Evolutionary conservation across 2,888 invertebrate species (phyloP), one percentile per base, ranked within the genome.

Genomic region (Sinelater perroti): DNA sequence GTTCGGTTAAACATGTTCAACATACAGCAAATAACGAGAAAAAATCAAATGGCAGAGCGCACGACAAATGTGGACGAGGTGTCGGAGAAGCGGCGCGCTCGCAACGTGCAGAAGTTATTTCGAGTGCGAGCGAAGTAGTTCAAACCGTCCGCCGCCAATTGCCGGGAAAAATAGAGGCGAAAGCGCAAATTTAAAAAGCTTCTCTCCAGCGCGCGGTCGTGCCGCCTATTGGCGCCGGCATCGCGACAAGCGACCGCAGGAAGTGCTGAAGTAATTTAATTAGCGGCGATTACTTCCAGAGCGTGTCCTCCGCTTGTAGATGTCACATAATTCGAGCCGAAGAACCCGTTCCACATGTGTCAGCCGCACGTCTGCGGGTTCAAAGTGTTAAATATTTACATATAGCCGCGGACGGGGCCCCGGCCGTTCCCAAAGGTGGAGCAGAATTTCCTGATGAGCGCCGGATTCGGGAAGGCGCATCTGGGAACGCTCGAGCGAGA

Each of bases 281-380:
- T 49, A 49, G 21, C 3, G 10, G 17, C 26, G 36, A 36, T 49
- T 35, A 49, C 13, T 46, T 45, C 11, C 33, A 10, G 47, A 20
- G 14, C 31, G n/a, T 10, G 6, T 50, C 46, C 18, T 54, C 35
- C 26, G 17, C 42, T n/a, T n/a, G n/a, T n/a, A n/a, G n/a, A 24
- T 44, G 52, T 52, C 52, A 21, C 21, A 24, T 31, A 33, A 11
- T 44, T 35, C 40, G 42, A 36, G 13, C 42, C 26, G n/a, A 36
- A 13, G 40, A 54, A 46, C 54, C 30, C 46, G 54, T 54, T 46
- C 54, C 18, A 38, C 30, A 42, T 53, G 45, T 45, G 45, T 31
- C 20, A 21, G 17, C 30, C 33, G 31, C 17, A 3, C 14, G 45
- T 13, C 21, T 24, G 24, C 11, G 14, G 11, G 35, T 11, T 14